A percentile compares a stretch with the other conserved stretches of the same genome.
These are phyloP conservation scores for Callithrix jacchus DNA, from an alignment of 2,113 vertebrate genomes.

Conservation along the genomic window DNA sequence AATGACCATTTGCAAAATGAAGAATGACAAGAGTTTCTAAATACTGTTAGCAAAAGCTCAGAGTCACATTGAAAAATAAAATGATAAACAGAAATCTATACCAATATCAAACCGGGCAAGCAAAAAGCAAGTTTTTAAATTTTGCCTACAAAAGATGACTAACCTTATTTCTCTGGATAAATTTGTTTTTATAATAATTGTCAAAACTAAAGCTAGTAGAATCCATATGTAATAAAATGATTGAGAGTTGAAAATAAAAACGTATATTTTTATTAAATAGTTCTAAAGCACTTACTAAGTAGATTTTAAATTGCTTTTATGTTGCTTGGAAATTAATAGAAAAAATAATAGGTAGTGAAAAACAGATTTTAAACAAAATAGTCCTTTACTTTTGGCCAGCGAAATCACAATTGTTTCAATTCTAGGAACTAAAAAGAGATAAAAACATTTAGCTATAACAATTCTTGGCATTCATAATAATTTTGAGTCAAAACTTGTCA, in stretches of 20 bases:
- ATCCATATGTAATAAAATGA: not conserved
- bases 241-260: not conserved
- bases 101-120: not conserved
- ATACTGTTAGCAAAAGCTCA: constrained; percentile 64
- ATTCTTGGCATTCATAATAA: not conserved
- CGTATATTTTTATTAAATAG: constrained; percentile 5
- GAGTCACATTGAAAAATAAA: constrained; percentile 80
- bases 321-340: constrained; percentile 18
- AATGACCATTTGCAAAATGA: constrained; percentile 79
- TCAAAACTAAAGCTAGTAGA: not conserved
- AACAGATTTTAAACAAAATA: constrained; percentile 1
- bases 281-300: not conserved
- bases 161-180: constrained; percentile 30
- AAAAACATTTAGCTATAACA: not conserved
- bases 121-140: constrained; percentile 30
- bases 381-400: not conserved
- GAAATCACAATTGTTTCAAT: not conserved
- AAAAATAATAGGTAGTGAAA: not conserved
- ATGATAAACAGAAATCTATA: constrained; percentile 53
- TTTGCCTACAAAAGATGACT: constrained; percentile 2
- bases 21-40: constrained; percentile 74
- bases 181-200: constrained; percentile 5
- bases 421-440: not conserved
- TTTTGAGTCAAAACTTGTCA: constrained; percentile 36
- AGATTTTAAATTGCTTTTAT: not conserved